Evolutionary conservation across 2,113 vertebrate genomes (phyloP).

Genomic region (Micromys minutus): DNA sequence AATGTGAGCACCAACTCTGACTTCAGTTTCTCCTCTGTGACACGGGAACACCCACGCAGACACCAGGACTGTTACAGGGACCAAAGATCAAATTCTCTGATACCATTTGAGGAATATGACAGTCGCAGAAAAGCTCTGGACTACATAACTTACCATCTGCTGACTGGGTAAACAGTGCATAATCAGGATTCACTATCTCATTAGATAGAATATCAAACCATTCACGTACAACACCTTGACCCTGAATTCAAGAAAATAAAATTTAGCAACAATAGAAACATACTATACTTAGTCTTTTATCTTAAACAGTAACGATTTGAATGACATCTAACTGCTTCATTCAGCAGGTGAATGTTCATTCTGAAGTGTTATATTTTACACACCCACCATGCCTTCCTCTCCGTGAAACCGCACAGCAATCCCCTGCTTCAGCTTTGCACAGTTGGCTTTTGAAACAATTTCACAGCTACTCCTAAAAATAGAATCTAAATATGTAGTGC

Average conservation of each 20-base stretch:
- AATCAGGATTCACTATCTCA: slow-evolving; percentile 99
- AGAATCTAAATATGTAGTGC: slow-evolving; percentile 91
- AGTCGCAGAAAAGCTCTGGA: slow-evolving; percentile 51
- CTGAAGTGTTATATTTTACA: slow-evolving; percentile 26
- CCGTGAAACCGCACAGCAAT: slow-evolving; percentile 98
- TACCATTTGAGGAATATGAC: slow-evolving; percentile 4
- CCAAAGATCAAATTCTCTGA: slow-evolving; percentile 28
- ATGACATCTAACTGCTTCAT: slow-evolving; percentile 34
- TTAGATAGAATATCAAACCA: slow-evolving; percentile 99
- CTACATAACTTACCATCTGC: slow-evolving; percentile 92
- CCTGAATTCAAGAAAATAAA: slow-evolving; percentile 86
- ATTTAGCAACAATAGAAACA: slow-evolving; percentile 72
- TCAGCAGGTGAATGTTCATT: slow-evolving; percentile 54
- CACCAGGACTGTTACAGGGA: background rate
- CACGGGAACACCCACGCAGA: background rate
- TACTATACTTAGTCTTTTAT: background rate
- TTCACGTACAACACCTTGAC: slow-evolving; percentile 98
- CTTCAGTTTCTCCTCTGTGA: slow-evolving; percentile 27
- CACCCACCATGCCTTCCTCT: slow-evolving; percentile 98
- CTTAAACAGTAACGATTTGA: slow-evolving; percentile 40
- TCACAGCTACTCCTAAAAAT: slow-evolving; percentile 99
- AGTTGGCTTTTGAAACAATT: slow-evolving; percentile 97
- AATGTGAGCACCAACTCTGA: background rate
- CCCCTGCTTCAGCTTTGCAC: slow-evolving; percentile 97
- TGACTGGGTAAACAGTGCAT: slow-evolving; percentile 98